Conservation (phyloP, 2,797 vertebrate genomes). For the Notamacropus eugenii region DNA sequence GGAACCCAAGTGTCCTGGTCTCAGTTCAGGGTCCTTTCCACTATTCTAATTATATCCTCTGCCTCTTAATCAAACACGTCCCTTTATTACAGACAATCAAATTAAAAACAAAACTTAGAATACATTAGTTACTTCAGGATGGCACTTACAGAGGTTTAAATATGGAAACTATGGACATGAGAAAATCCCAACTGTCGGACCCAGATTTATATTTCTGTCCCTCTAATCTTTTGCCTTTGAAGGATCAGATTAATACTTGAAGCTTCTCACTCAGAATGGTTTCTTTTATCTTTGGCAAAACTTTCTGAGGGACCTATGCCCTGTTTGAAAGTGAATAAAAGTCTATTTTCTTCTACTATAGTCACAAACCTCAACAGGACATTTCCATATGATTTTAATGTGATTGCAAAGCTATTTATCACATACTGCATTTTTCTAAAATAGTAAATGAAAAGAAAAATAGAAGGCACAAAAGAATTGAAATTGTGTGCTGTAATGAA, state of each 20-base stretch:
- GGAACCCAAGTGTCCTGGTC: not conserved
- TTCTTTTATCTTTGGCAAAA: conserved; percentile 25
- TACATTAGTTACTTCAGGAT: not conserved
- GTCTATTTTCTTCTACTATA: conserved; percentile 10
- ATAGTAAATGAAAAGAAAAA: not conserved
- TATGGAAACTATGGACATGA: not conserved
- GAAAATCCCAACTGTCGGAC: not conserved
- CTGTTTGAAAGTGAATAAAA: conserved; percentile 1
- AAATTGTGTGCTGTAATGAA: conserved; percentile 32
- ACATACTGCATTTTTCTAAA: conserved; percentile 12
- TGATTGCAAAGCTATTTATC: not conserved
- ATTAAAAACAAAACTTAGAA: not conserved
- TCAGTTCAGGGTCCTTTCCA: not conserved
- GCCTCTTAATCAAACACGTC: not conserved
- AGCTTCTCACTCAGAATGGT: conserved; percentile 10
- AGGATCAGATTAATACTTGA: not conserved
- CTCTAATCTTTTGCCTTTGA: too few species aligned
- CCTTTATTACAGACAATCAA: not conserved
- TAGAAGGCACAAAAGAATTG: not conserved
- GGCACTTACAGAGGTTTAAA: not conserved
- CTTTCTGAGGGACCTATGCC: not conserved
- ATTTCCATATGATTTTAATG: conserved; percentile 18
- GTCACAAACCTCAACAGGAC: not conserved
- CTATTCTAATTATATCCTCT: not conserved
- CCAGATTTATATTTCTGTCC: not conserved